Evolutionary conservation across 37 sponge, comb jelly and placozoan species (phyloP).

Genomic region (Oscarella lobularis): DNA sequence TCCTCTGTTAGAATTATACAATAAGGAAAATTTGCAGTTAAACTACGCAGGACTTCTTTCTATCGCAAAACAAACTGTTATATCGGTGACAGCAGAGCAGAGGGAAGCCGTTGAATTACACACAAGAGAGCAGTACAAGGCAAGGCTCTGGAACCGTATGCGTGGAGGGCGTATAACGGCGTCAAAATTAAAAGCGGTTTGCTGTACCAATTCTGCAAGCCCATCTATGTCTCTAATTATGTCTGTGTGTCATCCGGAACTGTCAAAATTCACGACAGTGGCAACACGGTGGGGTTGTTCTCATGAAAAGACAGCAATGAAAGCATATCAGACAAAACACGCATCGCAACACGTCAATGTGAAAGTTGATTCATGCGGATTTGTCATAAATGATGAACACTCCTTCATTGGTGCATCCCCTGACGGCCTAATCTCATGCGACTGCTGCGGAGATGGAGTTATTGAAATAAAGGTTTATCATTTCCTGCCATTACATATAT

Average conservation of each 20-base stretch:
- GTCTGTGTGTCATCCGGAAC: constrained; percentile 44
- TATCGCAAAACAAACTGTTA: no score
- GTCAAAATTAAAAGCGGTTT: constrained; percentile 39
- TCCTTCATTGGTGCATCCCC: constrained; percentile 49
- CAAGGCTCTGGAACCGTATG: constrained; percentile 26
- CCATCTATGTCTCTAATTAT: constrained; percentile 36
- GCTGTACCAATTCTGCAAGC: constrained; percentile 9
- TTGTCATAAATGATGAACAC: constrained; percentile 15
- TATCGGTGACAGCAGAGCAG: constrained; percentile 7
- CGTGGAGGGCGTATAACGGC: constrained; percentile 50
- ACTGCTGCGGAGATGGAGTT: constrained; percentile 45
- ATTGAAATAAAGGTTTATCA: no score
- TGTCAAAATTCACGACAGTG: constrained; percentile 12
- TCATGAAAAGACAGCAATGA: constrained; percentile 30
- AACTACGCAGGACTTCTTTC: no score
- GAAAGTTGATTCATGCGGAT: constrained; percentile 10
- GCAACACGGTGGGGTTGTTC: constrained; percentile 44
- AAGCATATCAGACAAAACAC: neutral
- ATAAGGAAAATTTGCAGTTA: no score
- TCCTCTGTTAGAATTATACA: no score
- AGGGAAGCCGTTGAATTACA: constrained; percentile 7
- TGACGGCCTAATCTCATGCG: constrained; percentile 34
- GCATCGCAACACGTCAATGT: constrained; percentile 17
- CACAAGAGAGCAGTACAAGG: constrained; percentile 30
- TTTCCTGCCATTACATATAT: no score